Conservation (phyloP, 1,140 invertebrate genomes). For the Leguminivora glycinivorella region DNA sequence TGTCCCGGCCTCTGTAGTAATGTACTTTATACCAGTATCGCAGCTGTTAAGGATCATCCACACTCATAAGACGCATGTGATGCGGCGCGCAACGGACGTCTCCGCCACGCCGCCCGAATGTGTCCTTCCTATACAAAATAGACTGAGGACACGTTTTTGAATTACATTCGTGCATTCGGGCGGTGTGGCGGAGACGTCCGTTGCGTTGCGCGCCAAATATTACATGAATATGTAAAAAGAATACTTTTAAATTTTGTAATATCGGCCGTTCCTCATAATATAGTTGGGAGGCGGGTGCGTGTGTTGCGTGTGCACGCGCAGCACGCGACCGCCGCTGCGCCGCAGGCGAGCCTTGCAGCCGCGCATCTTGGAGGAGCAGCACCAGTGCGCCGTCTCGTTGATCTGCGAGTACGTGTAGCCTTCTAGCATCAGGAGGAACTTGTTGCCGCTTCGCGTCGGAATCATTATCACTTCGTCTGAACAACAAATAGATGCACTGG, state of each 20-base stretch:
- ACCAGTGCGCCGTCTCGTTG: conserved; percentile 50
- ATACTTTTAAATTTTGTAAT: conserved; percentile 39
- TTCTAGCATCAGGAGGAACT: conserved; percentile 55
- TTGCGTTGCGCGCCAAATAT: too few species aligned
- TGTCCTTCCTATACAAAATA: too few species aligned
- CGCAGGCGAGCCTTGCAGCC: conserved; percentile 47
- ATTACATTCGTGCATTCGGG: too few species aligned
- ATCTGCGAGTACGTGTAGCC: conserved; percentile 59
- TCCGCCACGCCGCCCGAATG: too few species aligned
- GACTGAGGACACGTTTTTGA: too few species aligned
- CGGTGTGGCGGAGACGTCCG: too few species aligned
- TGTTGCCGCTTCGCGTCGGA: conserved; percentile 53
- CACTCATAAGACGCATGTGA: too few species aligned
- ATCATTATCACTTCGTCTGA: conserved; percentile 44
- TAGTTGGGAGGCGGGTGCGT: conserved; percentile 46
- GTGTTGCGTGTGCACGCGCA: conserved; percentile 37
- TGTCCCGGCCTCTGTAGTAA: too few species aligned
- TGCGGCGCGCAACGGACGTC: too few species aligned
- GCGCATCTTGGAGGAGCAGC: conserved; percentile 49
- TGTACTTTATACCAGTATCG: too few species aligned
- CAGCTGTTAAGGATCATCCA: too few species aligned
- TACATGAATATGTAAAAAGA: too few species aligned
- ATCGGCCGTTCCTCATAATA: conserved; percentile 34
- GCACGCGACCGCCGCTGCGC: conserved; percentile 31
- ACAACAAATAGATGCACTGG: neutral